A percentile compares a stretch with the other conserved stretches of the same genome.
These are phyloP conservation scores for Drosophila subobscura DNA, from an alignment of 1,140 invertebrate species.

Conservation along the genomic window DNA sequence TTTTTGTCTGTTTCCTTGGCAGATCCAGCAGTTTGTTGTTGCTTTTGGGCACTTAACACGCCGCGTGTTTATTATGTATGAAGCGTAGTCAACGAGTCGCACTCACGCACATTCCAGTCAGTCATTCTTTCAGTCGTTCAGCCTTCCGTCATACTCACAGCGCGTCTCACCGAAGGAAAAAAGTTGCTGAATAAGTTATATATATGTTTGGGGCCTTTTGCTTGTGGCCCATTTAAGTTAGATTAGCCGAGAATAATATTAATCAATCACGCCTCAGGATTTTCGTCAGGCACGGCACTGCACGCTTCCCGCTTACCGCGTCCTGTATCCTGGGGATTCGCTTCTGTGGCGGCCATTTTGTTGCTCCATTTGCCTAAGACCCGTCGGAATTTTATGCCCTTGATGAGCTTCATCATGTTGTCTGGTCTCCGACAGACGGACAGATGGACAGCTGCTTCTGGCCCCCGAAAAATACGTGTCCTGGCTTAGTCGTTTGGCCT, in stretches of 20 bases:
- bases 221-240: conserved; percentile 76
- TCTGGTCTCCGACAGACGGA: conserved; percentile 37
- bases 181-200: conserved; percentile 80
- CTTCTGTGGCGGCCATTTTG: conserved; percentile 59
- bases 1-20: conserved; percentile 20
- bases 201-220: conserved; percentile 35
- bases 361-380: conserved; percentile 75
- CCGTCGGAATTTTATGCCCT: conserved; percentile 37
- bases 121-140: conserved; percentile 22
- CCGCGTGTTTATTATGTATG: conserved; percentile 80
- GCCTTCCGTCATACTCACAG: no score
- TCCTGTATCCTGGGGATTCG: conserved; percentile 5
- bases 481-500: conserved; percentile 64
- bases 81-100: conserved; percentile 76
- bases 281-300: conserved; percentile 34
- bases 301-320: no score
- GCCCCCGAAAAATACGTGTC: conserved; percentile 68
- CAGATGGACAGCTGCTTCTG: conserved; percentile 46
- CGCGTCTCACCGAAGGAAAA: conserved; percentile 6
- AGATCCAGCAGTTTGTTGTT: conserved; percentile 13
- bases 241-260: conserved; percentile 82
- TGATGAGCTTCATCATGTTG: conserved; percentile 78
- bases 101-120: conserved; percentile 53
- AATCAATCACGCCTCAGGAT: conserved; percentile 81
- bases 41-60: conserved; percentile 72